phyloP scores from a whole-genome alignment of 2,888 invertebrate species.

The Cantharis lateralis region DNA sequence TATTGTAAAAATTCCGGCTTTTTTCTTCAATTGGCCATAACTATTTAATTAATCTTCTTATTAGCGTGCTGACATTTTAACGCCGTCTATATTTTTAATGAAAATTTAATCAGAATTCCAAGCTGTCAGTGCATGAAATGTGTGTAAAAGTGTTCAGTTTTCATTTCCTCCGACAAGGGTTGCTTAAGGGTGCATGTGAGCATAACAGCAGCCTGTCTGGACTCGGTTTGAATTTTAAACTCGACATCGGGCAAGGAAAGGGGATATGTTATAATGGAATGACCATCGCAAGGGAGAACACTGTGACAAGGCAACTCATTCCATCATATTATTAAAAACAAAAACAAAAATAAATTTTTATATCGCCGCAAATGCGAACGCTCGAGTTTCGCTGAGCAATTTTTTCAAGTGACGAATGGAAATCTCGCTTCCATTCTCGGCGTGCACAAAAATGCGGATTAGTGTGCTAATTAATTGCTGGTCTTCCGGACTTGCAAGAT shows the following conservation, averaged over 20 bases:
- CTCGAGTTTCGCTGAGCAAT: not conserved
- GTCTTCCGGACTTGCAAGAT: not conserved
- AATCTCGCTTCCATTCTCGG: not conserved
- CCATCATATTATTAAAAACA: constrained; percentile 11
- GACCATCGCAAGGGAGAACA: constrained; percentile 53
- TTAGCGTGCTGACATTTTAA: constrained; percentile 36
- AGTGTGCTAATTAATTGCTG: not conserved
- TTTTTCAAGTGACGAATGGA: not conserved
- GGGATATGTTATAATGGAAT: constrained; percentile 59
- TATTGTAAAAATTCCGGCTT: not conserved
- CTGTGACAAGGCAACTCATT: constrained; percentile 26
- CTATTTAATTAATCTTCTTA: constrained; percentile 36
- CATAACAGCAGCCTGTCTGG: constrained; percentile 39
- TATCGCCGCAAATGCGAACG: not conserved
- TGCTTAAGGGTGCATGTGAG: constrained; percentile 45
- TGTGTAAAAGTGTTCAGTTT: constrained; percentile 46
- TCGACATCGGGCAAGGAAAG: constrained; percentile 48
- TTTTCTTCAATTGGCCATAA: constrained; percentile 21
- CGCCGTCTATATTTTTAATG: constrained; percentile 49
- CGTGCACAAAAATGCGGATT: not conserved
- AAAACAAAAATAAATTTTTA: constrained; percentile 10
- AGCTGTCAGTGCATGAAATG: constrained; percentile 48
- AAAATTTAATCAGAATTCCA: constrained; percentile 50
- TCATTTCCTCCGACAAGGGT: constrained; percentile 48
- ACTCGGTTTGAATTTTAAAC: constrained; percentile 35